Base-by-base conservation (phyloP, 2,888 invertebrate species). In the Drosophila aldrichi region DNA sequence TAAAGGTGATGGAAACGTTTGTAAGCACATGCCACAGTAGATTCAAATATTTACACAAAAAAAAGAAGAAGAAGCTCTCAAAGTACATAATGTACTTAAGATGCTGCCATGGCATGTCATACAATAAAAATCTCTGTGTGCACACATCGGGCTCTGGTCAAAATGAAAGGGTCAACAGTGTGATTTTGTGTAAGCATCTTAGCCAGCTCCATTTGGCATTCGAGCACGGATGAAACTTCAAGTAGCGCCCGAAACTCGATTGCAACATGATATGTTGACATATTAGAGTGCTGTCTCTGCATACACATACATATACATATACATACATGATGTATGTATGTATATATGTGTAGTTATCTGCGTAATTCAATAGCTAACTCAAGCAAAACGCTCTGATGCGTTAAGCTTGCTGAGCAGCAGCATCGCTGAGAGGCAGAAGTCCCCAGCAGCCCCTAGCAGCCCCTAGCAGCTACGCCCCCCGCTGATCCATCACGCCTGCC, bases 81-180 rank as follows among this genome's bases (percentile, higher is more conserved):
- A 25, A 48, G 9, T 0, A 9, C 9, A 32, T 8, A 32, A 32
- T 10, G 32, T 46, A n/a, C 46, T 46, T 25, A 40, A 18, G n/a
- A 22, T 29, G 12, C 40, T 12, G 38, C 40, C 9, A 7, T 29
- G 18, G 29, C 54, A 41, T 29, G 40, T 14, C 54, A 40, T 14
- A 46, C 69, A 70, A 59, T 71, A 80, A 81, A 83, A 81, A 83
- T 83, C 84, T 75, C 84, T 75, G 70, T 76, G 76, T 67, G 75
- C 69, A 77, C 60, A 66, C 61, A 84, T 73, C 63, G 75, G 60
- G 57, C 62, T 67, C 46, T 18, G 63, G 59, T 43, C 64, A 62
- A 77, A 74, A 67, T 84, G 76, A 87, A 87, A 73, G 72, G 84
- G 82, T 79, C 74, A 79, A 81, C 70, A 79, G 67, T 80, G 61